These are phyloP conservation scores for Bufotes viridis DNA, from an alignment of 2,797 vertebrate species.

Conservation along the genomic window DNA sequence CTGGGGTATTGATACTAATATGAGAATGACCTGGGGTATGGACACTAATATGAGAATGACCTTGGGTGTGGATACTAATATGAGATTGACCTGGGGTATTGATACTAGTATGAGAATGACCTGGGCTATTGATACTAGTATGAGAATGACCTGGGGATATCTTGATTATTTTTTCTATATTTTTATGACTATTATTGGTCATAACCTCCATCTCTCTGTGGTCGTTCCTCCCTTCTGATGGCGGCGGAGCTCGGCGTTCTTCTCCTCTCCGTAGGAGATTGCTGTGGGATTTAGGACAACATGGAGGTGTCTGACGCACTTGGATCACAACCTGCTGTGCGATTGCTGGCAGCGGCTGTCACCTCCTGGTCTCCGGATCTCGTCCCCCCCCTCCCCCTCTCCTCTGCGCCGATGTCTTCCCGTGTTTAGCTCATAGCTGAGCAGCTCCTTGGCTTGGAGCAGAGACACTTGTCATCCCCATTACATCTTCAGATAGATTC, in stretches of 20 bases:
- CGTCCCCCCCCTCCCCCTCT: not conserved
- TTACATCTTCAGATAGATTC: conserved; percentile 12
- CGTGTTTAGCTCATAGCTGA: conserved; percentile 5
- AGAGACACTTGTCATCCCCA: conserved; percentile 1
- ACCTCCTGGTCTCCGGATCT: not conserved
- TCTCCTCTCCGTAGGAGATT: not conserved
- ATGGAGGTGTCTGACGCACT: conserved; percentile 1
- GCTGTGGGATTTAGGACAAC: not conserved
- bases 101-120: too few relatives aligned
- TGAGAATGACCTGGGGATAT: too few relatives aligned
- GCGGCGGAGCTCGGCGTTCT: not conserved
- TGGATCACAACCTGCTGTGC: not conserved
- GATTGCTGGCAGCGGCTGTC: not conserved
- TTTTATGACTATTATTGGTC: too few relatives aligned
- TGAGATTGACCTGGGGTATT: too few relatives aligned
- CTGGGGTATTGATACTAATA: too few relatives aligned
- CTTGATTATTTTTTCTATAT: too few relatives aligned
- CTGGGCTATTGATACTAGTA: too few relatives aligned
- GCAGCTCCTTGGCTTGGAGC: not conserved
- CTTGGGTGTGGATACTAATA: too few relatives aligned
- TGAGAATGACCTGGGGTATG: too few relatives aligned
- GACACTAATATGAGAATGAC: too few relatives aligned
- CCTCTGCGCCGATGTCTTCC: not conserved
- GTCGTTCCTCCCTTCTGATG: not conserved
- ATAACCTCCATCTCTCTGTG: too few relatives aligned